These are phyloP conservation scores for Plebejus anna DNA, from an alignment of 2,888 invertebrate species.

Conservation along the genomic window DNA sequence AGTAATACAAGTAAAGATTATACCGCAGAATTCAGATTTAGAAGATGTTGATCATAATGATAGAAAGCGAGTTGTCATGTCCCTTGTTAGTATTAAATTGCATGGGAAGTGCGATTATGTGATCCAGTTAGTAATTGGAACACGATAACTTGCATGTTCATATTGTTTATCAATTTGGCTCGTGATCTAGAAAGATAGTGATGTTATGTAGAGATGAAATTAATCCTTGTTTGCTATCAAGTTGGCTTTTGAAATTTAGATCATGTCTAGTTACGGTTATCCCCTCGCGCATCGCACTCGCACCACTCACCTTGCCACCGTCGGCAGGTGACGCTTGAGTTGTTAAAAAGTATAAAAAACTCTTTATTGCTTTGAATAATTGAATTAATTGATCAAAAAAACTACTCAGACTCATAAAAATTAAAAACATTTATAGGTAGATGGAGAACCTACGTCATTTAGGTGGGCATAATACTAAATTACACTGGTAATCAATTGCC, in stretches of 20 bases:
- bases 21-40: no score
- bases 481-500: no score
- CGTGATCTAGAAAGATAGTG: slow-evolving; percentile 21
- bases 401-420: background rate
- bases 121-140: slow-evolving; percentile 25
- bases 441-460: no score
- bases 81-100: slow-evolving; percentile 8
- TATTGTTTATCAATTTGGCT: slow-evolving; percentile 27
- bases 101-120: slow-evolving; percentile 14
- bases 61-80: slow-evolving; percentile 3
- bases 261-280: background rate
- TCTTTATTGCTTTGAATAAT: background rate
- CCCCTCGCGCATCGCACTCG: no score
- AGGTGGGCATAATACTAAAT: no score
- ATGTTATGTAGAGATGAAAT: slow-evolving; percentile 1
- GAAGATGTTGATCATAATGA: background rate
- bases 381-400: background rate
- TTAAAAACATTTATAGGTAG: no score
- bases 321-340: no score
- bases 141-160: slow-evolving; percentile 26
- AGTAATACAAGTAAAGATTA: no score
- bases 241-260: background rate
- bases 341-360: background rate
- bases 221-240: slow-evolving; percentile 6
- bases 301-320: no score